These are phyloP conservation scores for Druceiella hillmani DNA, from an alignment of 2,888 invertebrate species.

Conservation along the genomic window DNA sequence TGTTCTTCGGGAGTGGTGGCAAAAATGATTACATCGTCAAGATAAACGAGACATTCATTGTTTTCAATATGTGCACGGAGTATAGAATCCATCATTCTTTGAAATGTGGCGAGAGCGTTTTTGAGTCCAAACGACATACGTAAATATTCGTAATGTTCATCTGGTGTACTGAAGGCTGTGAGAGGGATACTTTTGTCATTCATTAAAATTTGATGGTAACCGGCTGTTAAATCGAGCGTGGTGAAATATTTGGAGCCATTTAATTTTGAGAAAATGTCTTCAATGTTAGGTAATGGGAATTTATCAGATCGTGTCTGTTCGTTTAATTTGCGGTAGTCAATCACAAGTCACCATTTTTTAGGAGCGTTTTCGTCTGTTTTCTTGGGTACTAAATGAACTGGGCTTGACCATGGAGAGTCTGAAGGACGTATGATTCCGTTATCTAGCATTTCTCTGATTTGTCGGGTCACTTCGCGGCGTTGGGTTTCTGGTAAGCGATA, in stretches of 20 bases:
- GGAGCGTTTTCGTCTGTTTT: conserved; percentile 13
- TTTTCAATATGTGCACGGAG: no score
- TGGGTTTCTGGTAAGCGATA: no score
- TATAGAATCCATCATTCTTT: no score
- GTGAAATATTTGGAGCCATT: background rate
- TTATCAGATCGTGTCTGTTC: background rate
- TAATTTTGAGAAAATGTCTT: background rate
- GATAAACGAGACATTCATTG: no score
- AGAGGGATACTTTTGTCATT: background rate
- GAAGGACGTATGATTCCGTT: conserved; percentile 13
- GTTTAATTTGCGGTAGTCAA: conserved; percentile 4
- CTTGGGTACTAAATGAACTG: conserved; percentile 16
- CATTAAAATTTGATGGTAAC: conserved; percentile 2
- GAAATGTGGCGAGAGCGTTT: no score
- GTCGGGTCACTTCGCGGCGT: no score
- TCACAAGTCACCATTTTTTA: conserved; percentile 13
- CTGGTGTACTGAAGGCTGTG: background rate
- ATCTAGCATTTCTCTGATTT: conserved; percentile 13
- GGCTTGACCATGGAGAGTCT: conserved; percentile 12
- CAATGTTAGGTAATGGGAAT: conserved; percentile 2
- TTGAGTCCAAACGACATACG: no score
- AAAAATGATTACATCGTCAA: no score
- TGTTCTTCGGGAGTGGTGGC: no score
- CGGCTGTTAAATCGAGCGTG: background rate
- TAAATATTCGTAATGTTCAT: no score